A percentile compares a stretch with the other conserved stretches of the same genome.
Evolutionary conservation across 2,113 vertebrate species (phyloP).

Genomic region (Pomatostomus ruficeps): DNA sequence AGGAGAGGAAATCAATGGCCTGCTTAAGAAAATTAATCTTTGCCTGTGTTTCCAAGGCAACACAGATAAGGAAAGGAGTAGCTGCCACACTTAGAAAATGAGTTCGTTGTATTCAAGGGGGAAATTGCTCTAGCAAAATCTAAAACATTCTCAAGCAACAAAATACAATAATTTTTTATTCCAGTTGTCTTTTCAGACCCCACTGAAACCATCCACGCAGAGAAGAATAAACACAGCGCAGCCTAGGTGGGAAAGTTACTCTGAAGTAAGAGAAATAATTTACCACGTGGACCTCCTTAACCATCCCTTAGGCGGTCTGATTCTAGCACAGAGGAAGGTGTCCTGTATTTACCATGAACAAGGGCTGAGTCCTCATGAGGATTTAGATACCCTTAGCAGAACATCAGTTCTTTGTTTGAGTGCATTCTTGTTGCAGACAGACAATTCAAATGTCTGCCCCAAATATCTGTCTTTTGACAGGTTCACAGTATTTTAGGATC

Average conservation of each 20-base stretch:
- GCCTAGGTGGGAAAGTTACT: not conserved
- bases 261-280: not conserved
- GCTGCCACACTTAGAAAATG: not conserved
- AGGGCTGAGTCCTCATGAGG: not conserved
- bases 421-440: not conserved
- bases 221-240: not conserved
- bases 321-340: not conserved
- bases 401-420: not conserved
- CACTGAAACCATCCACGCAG: not conserved
- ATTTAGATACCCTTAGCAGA: not conserved
- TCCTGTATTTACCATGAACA: not conserved
- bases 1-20: not conserved
- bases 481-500: not conserved
- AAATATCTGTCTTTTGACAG: not conserved
- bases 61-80: not conserved
- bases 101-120: not conserved
- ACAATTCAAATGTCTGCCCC: not conserved
- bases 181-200: not conserved
- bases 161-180: not conserved
- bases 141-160: not conserved
- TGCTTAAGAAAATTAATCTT: conserved; percentile 19
- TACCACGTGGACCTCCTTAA: not conserved
- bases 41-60: conserved; percentile 21
- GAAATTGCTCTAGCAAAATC: not conserved
- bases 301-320: not conserved